A percentile compares a stretch with the other conserved stretches of the same genome.
These are phyloP conservation scores for Passer montanus DNA, from an alignment of 2,113 vertebrate species.

Conservation along the genomic window DNA sequence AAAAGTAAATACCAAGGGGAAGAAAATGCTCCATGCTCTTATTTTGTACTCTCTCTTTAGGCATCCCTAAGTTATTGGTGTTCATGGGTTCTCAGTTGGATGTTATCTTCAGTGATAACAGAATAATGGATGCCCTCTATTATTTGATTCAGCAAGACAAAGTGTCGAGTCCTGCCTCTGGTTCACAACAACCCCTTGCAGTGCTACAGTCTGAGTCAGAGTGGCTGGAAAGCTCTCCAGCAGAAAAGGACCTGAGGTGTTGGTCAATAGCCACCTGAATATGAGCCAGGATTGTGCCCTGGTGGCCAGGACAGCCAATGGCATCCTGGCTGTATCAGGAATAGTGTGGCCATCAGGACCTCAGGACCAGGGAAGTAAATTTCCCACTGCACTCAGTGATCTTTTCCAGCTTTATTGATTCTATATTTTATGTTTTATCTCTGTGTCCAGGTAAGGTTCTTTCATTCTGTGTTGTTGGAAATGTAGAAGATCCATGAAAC, in stretches of 20 bases:
- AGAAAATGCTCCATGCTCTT: not conserved
- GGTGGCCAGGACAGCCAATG: not conserved
- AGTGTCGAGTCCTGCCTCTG: not conserved
- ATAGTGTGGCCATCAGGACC: not conserved
- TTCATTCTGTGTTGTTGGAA: not conserved
- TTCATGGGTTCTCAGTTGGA: not conserved
- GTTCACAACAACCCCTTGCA: not conserved
- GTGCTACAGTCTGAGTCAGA: not conserved
- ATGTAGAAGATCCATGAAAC: not conserved
- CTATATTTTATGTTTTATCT: not conserved
- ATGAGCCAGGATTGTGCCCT: not conserved
- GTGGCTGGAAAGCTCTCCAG: not conserved
- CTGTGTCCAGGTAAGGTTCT: not conserved
- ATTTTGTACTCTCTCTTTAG: not conserved
- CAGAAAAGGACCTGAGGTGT: not conserved
- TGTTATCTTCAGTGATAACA: not conserved
- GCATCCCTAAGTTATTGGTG: not conserved
- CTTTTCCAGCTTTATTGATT: not conserved
- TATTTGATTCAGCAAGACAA: not conserved
- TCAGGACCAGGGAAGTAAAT: not conserved
- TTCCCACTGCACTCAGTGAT: rapidly evolving
- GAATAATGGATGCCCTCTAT: not conserved
- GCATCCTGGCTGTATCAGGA: not conserved
- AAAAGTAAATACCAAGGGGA: not conserved
- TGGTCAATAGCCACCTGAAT: rapidly evolving